These are phyloP conservation scores for Drosophila multiciliata DNA, from an alignment of 2,888 invertebrate genomes.

Conservation along the genomic window DNA sequence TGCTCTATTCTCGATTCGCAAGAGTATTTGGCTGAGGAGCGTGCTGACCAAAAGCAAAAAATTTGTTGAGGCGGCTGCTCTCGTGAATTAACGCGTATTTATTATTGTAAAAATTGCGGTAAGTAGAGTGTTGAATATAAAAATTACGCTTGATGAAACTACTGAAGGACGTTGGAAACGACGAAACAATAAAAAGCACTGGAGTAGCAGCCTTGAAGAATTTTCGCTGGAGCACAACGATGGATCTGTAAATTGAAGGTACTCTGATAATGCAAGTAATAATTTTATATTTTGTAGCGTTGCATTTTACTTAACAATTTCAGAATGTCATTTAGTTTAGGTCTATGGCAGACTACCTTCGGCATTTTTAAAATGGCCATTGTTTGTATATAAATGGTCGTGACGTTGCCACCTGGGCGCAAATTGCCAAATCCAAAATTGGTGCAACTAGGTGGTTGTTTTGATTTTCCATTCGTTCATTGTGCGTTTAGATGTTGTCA, in stretches of 20 bases:
- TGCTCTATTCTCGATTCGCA: slow-evolving; percentile 59
- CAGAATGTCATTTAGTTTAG: slow-evolving; percentile 8
- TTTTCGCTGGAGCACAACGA: neutral
- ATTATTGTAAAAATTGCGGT: slow-evolving; percentile 32
- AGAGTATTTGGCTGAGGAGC: slow-evolving; percentile 59
- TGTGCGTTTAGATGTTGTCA: slow-evolving; percentile 58
- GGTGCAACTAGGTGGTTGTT: neutral
- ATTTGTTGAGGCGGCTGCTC: slow-evolving; percentile 41
- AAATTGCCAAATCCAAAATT: neutral
- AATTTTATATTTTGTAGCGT: slow-evolving; percentile 12
- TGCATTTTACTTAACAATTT: slow-evolving; percentile 28
- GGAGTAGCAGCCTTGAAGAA: neutral
- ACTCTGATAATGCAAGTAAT: slow-evolving; percentile 40
- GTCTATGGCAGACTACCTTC: neutral
- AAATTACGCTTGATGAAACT: neutral
- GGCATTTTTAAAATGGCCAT: neutral
- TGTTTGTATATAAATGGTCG: neutral
- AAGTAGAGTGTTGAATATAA: slow-evolving; percentile 62
- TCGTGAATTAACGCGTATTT: slow-evolving; percentile 34
- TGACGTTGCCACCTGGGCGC: slow-evolving; percentile 32
- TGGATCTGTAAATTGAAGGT: slow-evolving; percentile 28
- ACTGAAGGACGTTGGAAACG: neutral
- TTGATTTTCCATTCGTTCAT: neutral
- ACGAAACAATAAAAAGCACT: neutral
- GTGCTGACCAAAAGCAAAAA: slow-evolving; percentile 31